A percentile compares a stretch with the other conserved stretches of the same genome.
phyloP scores from a whole-genome alignment of 2,797 vertebrate species.

The Xenopus petersii region DNA sequence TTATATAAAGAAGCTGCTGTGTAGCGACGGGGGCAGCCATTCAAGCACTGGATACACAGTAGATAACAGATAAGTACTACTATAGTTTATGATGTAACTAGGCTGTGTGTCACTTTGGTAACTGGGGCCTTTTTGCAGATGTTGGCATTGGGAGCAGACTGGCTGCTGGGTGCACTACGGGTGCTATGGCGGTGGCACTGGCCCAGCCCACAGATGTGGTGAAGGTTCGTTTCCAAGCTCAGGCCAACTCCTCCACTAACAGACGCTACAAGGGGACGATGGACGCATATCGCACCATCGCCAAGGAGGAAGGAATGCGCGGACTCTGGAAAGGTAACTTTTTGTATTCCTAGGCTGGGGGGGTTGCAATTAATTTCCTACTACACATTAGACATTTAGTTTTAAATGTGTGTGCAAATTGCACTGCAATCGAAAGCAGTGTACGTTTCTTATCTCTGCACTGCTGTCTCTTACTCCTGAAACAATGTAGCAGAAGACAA shows the following conservation, averaged over 20 bases:
- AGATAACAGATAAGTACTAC: too few species aligned
- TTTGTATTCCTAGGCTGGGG: too few species aligned
- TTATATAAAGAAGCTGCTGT: too few species aligned
- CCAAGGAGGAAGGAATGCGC: slow-evolving; percentile 67
- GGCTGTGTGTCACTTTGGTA: background rate
- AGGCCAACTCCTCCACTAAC: slow-evolving; percentile 56
- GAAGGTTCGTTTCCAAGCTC: slow-evolving; percentile 78
- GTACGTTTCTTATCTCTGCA: too few species aligned
- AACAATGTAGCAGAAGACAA: too few species aligned
- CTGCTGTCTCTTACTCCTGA: too few species aligned
- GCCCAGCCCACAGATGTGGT: slow-evolving; percentile 79
- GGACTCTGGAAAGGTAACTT: slow-evolving; percentile 73
- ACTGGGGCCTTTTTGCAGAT: slow-evolving; percentile 55
- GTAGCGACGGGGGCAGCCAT: too few species aligned
- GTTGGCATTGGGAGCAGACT: slow-evolving; percentile 71
- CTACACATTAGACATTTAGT: too few species aligned
- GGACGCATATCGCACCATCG: slow-evolving; percentile 73
- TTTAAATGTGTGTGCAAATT: too few species aligned
- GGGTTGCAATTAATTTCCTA: too few species aligned
- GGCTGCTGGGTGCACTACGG: slow-evolving; percentile 74
- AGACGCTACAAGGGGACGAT: slow-evolving; percentile 70
- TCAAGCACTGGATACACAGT: too few species aligned
- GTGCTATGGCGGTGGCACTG: slow-evolving; percentile 73
- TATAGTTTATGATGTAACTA: background rate
- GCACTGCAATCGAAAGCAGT: too few species aligned